These are phyloP conservation scores for Zonotrichia albicollis DNA, from an alignment of 2,797 vertebrate genomes.

Conservation along the genomic window DNA sequence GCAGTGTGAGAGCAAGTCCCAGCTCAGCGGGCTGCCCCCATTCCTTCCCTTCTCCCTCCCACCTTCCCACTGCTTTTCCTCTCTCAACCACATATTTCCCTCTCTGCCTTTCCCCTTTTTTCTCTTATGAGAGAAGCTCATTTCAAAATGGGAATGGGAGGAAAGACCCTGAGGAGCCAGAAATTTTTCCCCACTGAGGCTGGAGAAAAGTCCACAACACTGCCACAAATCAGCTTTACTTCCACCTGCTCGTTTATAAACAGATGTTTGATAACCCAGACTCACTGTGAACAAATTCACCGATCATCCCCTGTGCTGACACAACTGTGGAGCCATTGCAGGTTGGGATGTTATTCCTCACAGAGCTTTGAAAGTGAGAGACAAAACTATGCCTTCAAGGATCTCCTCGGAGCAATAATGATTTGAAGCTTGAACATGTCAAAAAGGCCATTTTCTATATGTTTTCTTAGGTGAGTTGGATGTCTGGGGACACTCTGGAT, in stretches of 20 bases:
- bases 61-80: background rate
- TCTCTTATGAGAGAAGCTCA: background rate
- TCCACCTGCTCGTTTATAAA: background rate
- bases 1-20: background rate
- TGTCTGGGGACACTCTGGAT: background rate
- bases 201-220: background rate
- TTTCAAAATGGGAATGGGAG: background rate
- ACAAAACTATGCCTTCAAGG: background rate
- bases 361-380: background rate
- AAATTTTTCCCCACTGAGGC: background rate
- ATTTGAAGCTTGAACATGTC: background rate
- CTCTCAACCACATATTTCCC: background rate
- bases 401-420: background rate
- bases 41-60: background rate
- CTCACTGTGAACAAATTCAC: background rate
- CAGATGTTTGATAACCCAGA: background rate
- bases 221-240: background rate
- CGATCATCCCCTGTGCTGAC: background rate
- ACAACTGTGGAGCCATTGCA: background rate
- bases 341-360: background rate
- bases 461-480: background rate
- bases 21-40: fast-evolving
- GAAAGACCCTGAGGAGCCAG: background rate
- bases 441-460: background rate
- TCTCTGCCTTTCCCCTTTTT: background rate